These are phyloP conservation scores for Zosterops borbonicus DNA, from an alignment of 2,113 vertebrate genomes.

Conservation along the genomic window DNA sequence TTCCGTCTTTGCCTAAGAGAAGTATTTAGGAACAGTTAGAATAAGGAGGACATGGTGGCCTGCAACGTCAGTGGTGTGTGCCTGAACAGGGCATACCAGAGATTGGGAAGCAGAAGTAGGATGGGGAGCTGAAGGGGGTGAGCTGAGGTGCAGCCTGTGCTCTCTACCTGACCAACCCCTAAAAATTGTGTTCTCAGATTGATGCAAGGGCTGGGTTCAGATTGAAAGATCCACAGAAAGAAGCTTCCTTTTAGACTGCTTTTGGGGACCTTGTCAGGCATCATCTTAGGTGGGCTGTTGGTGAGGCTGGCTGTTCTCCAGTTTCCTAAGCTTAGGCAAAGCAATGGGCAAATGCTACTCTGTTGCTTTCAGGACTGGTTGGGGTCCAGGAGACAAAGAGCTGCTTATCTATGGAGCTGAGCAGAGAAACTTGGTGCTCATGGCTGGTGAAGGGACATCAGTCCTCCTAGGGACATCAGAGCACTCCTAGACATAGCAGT, in stretches of 20 bases:
- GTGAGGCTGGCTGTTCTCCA: not conserved
- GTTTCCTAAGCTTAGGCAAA: not conserved
- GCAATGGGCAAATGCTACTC: not conserved
- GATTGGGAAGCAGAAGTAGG: not conserved
- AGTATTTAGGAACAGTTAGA: not conserved
- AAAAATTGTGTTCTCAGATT: not conserved
- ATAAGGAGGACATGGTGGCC: not conserved
- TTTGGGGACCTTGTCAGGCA: accelerated
- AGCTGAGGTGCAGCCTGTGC: not conserved
- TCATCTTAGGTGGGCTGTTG: not conserved
- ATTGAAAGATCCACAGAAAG: not conserved
- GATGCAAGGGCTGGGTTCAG: not conserved
- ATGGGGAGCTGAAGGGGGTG: not conserved
- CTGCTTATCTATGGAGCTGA: not conserved
- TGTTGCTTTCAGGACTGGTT: not conserved
- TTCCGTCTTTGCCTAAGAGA: not conserved
- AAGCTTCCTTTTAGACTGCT: not conserved
- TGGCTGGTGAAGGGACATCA: accelerated
- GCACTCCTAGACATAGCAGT: not conserved
- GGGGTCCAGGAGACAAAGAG: not conserved
- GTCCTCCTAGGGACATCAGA: no score
- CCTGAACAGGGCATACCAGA: not conserved
- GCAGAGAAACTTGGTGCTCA: not conserved
- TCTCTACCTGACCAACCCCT: not conserved
- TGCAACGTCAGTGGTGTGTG: not conserved